A percentile compares a stretch with the other conserved stretches of the same genome.
phyloP scores from a whole-genome alignment of 2,113 vertebrate species.

The Microcebus lehilahytsara region DNA sequence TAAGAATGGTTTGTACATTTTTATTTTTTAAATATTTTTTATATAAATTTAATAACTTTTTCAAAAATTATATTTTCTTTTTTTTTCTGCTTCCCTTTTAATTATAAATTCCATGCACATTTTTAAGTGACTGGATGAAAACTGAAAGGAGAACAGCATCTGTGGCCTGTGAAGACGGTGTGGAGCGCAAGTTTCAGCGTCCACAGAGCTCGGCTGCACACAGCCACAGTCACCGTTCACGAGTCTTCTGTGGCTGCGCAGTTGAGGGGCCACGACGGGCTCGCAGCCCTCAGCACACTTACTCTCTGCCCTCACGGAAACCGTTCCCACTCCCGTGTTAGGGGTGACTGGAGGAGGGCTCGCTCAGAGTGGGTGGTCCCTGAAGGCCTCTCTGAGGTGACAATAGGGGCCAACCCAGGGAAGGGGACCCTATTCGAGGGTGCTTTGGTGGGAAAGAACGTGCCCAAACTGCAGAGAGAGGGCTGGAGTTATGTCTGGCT shows the following conservation, averaged over 20 bases:
- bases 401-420: background rate
- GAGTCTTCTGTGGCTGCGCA: background rate
- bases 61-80: no score
- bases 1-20: background rate
- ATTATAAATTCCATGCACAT: no score
- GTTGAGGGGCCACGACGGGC: background rate
- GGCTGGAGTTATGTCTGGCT: background rate
- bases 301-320: background rate
- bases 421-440: background rate
- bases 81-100: no score
- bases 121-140: background rate
- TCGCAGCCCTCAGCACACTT: background rate
- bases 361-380: background rate
- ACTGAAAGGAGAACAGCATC: background rate
- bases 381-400: background rate
- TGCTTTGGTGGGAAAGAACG: background rate
- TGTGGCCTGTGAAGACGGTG: background rate
- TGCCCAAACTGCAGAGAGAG: background rate
- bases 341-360: background rate
- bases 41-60: no score
- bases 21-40: no score
- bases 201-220: no score
- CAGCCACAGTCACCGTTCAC: background rate
- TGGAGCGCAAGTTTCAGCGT: background rate
- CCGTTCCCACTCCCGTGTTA: background rate